Percentiles rank a stretch among this genome's conserved stretches.
Evolutionary conservation across 2,888 invertebrate genomes (phyloP).

Genomic region (Scaeva pyrastri): DNA sequence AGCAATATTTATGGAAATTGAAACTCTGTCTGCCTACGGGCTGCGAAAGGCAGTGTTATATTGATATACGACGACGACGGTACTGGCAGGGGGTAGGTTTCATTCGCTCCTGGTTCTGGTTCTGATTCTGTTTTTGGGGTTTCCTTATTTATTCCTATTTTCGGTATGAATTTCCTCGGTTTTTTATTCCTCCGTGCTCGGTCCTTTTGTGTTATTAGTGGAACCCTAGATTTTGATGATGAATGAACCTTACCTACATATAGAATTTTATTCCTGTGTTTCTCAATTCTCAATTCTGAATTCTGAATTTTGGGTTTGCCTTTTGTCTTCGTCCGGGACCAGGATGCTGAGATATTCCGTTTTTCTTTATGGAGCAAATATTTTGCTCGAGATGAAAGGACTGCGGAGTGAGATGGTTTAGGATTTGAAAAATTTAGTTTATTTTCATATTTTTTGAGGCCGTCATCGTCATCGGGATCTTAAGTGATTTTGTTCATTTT

Average conservation of each 20-base stretch:
- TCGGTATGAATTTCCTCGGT: constrained; percentile 53
- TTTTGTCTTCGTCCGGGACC: constrained; percentile 15
- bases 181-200: constrained; percentile 17
- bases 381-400: constrained; percentile 22
- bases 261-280: constrained; percentile 39
- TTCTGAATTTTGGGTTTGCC: constrained; percentile 29
- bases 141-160: constrained; percentile 54
- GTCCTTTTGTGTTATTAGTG: constrained; percentile 52
- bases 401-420: constrained; percentile 1
- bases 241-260: constrained; percentile 47
- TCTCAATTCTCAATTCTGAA: neutral
- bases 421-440: constrained; percentile 31
- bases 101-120: neutral
- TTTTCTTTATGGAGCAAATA: constrained; percentile 6
- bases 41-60: neutral
- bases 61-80: neutral
- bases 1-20: constrained; percentile 67
- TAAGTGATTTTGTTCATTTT: constrained; percentile 29
- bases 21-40: constrained; percentile 14
- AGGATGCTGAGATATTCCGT: neutral
- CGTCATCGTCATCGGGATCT: constrained; percentile 52
- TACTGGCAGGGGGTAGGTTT: neutral
- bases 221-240: constrained; percentile 57
- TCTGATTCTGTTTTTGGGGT: constrained; percentile 22
- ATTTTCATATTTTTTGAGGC: constrained; percentile 27